Base-by-base conservation (phyloP, 2,888 invertebrate genomes). In the Plemyria rubiginata region DNA sequence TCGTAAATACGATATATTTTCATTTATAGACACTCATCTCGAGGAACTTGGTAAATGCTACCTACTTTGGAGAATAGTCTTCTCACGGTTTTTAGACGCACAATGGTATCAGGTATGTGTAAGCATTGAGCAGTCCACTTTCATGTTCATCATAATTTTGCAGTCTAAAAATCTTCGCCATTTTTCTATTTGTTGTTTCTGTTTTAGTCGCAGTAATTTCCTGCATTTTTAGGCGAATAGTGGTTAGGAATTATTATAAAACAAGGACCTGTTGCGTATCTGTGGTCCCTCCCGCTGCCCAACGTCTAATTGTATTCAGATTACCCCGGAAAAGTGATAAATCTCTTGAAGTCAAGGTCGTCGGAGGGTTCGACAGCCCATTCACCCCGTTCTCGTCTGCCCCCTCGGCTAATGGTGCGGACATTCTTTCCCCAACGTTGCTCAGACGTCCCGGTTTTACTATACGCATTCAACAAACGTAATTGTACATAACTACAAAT, bases 251-350 rank as follows among this genome's bases (percentile, higher is more conserved):
- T 67, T 66, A 70, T 67, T 77, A 70, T 77, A 70, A 77, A 82
- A 78, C 71, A 65, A 70, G 72, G 73, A 88, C 86, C 85, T 87
- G 88, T 86, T 88, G 88, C 85, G 68, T 74, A 67, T 63, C 71
- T 74, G 77, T 74, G 80, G 81, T 78, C 78, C 81, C 81, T 75
- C 73, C 79, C 73, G 78, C 81, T 87, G 86, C 80, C 86, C 85
- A 85, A 80, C 82, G 81, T 82, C 85, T 89, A 92, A 91, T 91
- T 89, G 90, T 88, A 88, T 90, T 92, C 88, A 89, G 87, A 90
- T 89, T 87, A 88, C 87, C 82, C 85, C 84, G 85, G 88, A 89
- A 89, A 85, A 87, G 88, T 89, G 88, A 90, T 90, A 89, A 89
- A 90, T 90, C 87, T 87, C 83, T 75, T 79, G 75, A 82, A 87